phyloP scores from a whole-genome alignment of 2,888 invertebrate genomes.

The Brachylomia viminalis region DNA sequence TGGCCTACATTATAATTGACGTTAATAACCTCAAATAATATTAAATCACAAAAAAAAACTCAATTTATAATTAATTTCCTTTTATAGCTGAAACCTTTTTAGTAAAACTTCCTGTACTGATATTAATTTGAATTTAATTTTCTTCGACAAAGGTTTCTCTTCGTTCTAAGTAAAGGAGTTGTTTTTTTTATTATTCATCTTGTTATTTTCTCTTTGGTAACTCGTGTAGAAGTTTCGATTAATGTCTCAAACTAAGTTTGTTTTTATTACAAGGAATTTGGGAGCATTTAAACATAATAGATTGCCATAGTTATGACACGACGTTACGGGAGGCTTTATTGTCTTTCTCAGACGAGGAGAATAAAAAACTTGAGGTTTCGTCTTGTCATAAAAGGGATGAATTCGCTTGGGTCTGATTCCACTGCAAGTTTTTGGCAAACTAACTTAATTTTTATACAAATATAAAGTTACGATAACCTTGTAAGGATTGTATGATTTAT shows the following conservation, averaged over 20 bases:
- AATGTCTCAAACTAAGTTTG: constrained; percentile 49
- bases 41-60: neutral
- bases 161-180: constrained; percentile 8
- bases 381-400: constrained; percentile 17
- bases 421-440: constrained; percentile 1
- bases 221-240: constrained; percentile 24
- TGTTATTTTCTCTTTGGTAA: constrained; percentile 37
- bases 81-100: constrained; percentile 42
- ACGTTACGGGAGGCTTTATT: constrained; percentile 37
- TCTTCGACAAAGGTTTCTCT: constrained; percentile 2
- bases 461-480: neutral
- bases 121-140: constrained; percentile 49
- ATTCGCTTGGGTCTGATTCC: neutral
- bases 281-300: constrained; percentile 54
- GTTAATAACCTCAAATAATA: constrained; percentile 14
- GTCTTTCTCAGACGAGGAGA: constrained; percentile 19
- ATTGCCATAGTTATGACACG: constrained; percentile 52
- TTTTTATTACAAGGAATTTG: constrained; percentile 48
- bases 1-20: neutral
- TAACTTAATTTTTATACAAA: neutral
- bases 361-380: constrained; percentile 23
- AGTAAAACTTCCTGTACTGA: constrained; percentile 26
- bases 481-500: accelerated
- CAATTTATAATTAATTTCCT: constrained; percentile 35
- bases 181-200: constrained; percentile 30